These are phyloP conservation scores for Chrysoperla carnea DNA, from an alignment of 1,140 invertebrate genomes.

Conservation along the genomic window DNA sequence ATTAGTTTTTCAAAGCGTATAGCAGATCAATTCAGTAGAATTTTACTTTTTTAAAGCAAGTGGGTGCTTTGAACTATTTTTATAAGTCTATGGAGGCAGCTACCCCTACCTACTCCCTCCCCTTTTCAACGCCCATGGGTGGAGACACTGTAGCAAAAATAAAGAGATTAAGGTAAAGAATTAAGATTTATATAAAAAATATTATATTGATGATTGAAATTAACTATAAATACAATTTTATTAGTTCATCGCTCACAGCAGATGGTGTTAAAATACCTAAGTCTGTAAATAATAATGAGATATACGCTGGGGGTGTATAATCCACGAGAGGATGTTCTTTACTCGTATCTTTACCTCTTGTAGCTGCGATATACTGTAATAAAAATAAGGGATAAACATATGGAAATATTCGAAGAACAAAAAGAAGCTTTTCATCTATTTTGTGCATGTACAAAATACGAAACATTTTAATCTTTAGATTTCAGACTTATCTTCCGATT, in stretches of 20 bases:
- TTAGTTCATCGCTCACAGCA: constrained; percentile 91
- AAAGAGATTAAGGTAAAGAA: too few species aligned
- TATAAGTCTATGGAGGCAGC: too few species aligned
- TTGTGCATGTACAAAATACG: constrained; percentile 3
- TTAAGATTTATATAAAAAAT: too few species aligned
- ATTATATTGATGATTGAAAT: too few species aligned
- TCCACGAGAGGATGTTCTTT: constrained; percentile 80
- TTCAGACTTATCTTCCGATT: too few species aligned
- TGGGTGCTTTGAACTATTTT: too few species aligned
- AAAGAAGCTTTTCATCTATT: background rate
- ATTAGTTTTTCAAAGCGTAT: too few species aligned
- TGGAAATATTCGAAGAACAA: background rate
- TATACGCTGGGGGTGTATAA: constrained; percentile 87
- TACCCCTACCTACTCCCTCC: too few species aligned
- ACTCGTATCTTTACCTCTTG: constrained; percentile 35
- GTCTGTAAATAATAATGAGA: constrained; percentile 88
- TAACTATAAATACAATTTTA: constrained; percentile 86
- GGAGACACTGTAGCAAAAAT: too few species aligned
- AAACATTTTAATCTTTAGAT: constrained; percentile 2
- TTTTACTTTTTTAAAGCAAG: too few species aligned
- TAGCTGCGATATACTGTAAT: constrained; percentile 48
- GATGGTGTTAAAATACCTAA: constrained; percentile 88
- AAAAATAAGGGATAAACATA: constrained; percentile 4
- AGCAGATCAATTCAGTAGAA: too few species aligned
- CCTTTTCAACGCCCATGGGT: too few species aligned